Evolutionary conservation across 2,113 vertebrate genomes (phyloP), one percentile per base, ranked within the genome.

Genomic region (Sclerurus mexicanus): DNA sequence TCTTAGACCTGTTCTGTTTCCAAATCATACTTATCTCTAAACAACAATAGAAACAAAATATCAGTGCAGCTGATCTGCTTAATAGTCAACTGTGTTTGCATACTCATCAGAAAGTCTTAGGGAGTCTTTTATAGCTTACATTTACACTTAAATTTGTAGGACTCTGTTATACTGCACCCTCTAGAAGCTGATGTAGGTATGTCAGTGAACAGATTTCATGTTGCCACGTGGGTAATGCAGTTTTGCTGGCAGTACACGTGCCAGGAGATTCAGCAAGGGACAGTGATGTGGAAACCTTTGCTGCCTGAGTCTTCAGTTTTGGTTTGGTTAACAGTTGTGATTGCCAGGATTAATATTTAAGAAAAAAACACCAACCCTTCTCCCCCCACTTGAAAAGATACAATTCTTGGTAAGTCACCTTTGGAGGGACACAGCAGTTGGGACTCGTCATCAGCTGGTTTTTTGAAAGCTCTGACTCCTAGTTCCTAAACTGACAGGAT

Each of bases 161-260:
- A 78, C 1, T 1, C 21, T 37, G 9, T 44, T 71, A 28, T 31
- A 12, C 14, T 59, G 21, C 3, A 10, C 19, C 3, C 30, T 83
- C 20, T 73, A 35, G n/a, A 69, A 88, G n/a, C 15, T 8, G 3
- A n/a, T 37, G 22, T 59, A 25, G 37, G 5, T 39, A 22, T 49
- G 11, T 59, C 39, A 2, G 10, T 21, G 23, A 85, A 21, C 15
- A 83, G 37, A 42, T 66, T 62, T 52, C 24, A 50, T 50, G 49
- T 50, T 33, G 25, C 16, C 1, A 0, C 22, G 2, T 17, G 31
- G 4, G 5, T 30, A 7, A 52, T 52, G 53, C 33, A 25, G 24
- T n/a, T 63, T 53, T 77, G 19, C 21, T 64, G 6, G 44, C 24
- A 53, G 46, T 18, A 5, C 1, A 0, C 0, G 1, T 31, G 17